Percentiles rank a stretch among this genome's conserved stretches.
Evolutionary conservation across 2,797 vertebrate species (phyloP).

Genomic region (Acomys russatus): DNA sequence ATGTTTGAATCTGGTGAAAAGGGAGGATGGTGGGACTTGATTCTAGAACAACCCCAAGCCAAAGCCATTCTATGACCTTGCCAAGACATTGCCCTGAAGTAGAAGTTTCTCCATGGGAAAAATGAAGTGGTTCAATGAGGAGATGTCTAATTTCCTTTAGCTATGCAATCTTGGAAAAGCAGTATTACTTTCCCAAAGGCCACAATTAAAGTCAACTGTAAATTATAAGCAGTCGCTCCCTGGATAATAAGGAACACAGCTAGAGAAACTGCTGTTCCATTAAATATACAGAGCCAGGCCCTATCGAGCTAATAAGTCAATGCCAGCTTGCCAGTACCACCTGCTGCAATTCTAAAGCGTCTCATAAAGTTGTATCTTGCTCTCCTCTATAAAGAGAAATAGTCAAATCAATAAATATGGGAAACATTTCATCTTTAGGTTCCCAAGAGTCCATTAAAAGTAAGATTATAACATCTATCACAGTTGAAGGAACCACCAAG

Average conservation of each 20-base stretch:
- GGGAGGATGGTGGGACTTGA: neutral
- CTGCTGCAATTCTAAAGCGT: neutral
- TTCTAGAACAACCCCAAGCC: neutral
- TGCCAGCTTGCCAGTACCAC: neutral
- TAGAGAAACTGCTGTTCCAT: neutral
- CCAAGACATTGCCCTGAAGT: neutral
- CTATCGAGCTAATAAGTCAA: conserved; percentile 10
- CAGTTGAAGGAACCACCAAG: neutral
- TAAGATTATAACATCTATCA: conserved; percentile 25
- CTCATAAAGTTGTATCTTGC: neutral
- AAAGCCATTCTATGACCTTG: neutral
- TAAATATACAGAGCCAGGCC: neutral
- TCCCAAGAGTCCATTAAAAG: conserved; percentile 6
- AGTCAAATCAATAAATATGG: conserved; percentile 30
- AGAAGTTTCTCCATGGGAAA: neutral
- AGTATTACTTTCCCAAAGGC: neutral
- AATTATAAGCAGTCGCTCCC: neutral
- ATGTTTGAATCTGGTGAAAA: neutral
- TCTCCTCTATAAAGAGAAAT: conserved; percentile 40
- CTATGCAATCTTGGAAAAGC: neutral
- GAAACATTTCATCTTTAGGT: conserved; percentile 23
- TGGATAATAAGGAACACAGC: neutral
- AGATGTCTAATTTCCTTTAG: conserved; percentile 31
- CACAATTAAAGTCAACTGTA: conserved; percentile 19
- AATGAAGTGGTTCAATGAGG: neutral